Evolutionary conservation across 2,888 invertebrate genomes (phyloP), one percentile per base, ranked within the genome.

Genomic region (Drymonia ruficornis): DNA sequence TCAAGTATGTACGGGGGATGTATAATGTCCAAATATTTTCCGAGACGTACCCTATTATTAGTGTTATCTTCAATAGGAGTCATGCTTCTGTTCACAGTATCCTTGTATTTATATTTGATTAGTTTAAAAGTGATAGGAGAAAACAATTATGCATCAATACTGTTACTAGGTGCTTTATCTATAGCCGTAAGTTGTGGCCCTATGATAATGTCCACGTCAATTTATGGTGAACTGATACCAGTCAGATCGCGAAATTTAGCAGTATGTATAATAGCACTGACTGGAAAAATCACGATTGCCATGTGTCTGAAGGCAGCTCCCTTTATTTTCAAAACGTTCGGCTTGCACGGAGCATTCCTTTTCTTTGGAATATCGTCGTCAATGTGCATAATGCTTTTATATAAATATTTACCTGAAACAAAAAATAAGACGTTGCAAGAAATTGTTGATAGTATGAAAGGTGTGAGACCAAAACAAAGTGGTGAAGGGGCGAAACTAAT

Each of bases 381-480:
- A 0, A 12, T 69, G 0, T 49, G 42, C 23, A 50, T 74, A 12
- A 12, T 66, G 2, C 7, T 79, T 3, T 49, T 80, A 28, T 78
- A 74, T 31, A 74, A 60, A 51, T 77, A 76, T 61, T 56, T 83
- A 16, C 83, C 83, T 1, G 83, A 83, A 65, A 83, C 80, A 4
- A 84, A 83, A 65, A 73, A 81, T 50, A 81, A 77, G 49, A 82
- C 83, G 1, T 54, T 81, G 11, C 65, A 78, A 54, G 74, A 83
- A 72, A 78, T 82, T 40, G 53, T 69, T 16, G 71, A 74, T 40
- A 55, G 50, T 43, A 64, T 79, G 1, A 53, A 34, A 1, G 50
- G 56, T 8, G 49, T 43, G 1, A 56, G 50, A 53, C 5, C 38
- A 29, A 55, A 44, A 5, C 45, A 18, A 11, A 4, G 3, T 34